A percentile compares a stretch with the other conserved stretches of the same genome.
Evolutionary conservation across 2,113 vertebrate genomes (phyloP).

Genomic region (Xenus cinereus): DNA sequence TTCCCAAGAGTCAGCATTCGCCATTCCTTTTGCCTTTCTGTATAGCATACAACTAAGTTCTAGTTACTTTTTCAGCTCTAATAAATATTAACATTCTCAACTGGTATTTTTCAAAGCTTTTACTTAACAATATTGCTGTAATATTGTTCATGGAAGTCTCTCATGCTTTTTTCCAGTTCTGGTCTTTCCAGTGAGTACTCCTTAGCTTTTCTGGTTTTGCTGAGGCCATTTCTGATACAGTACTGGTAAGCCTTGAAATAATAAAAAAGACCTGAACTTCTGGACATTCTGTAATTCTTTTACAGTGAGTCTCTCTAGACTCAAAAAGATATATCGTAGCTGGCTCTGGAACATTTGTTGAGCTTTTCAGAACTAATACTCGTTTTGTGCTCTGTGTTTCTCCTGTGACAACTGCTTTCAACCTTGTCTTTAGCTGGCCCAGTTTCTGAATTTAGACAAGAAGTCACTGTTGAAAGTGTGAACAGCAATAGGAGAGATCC

Average conservation of each 20-base stretch:
- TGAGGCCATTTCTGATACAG: neutral
- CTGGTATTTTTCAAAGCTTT: neutral
- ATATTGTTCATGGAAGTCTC: neutral
- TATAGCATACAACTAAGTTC: neutral
- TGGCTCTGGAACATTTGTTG: neutral
- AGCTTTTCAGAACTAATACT: neutral
- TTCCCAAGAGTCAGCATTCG: neutral
- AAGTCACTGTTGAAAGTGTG: neutral
- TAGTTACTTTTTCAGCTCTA: neutral
- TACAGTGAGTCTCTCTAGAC: neutral
- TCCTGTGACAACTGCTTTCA: neutral
- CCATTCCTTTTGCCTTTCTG: neutral
- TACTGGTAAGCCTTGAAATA: neutral
- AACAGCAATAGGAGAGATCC: neutral
- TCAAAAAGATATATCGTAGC: neutral
- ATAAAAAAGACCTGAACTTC: neutral
- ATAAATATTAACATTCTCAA: neutral
- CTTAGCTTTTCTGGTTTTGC: neutral
- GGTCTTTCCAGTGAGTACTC: neutral
- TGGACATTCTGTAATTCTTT: neutral
- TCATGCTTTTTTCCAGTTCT: neutral
- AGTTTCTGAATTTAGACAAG: neutral
- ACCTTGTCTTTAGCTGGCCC: neutral
- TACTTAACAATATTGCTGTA: neutral
- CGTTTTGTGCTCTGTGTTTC: neutral